Evolutionary conservation across 1,140 invertebrate species (phyloP).

Genomic region (Drosophila arawakana): DNA sequence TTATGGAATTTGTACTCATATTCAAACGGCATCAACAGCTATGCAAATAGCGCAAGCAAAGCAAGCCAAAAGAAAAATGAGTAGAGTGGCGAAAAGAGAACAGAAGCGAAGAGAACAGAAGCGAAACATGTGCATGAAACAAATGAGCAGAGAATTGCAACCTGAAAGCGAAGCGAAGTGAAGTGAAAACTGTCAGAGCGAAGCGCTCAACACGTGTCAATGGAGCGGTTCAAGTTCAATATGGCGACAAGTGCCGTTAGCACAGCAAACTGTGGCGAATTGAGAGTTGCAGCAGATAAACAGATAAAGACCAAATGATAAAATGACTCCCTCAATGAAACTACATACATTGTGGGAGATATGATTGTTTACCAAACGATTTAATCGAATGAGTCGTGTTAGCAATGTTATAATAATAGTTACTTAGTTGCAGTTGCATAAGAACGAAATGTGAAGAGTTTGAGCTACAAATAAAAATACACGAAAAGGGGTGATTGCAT

Average conservation of each 20-base stretch:
- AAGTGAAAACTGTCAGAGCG: background rate
- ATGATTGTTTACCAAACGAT: slow-evolving; percentile 9
- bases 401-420: slow-evolving; percentile 3
- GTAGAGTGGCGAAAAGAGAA: background rate
- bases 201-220: slow-evolving; percentile 37
- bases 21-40: slow-evolving; percentile 37
- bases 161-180: slow-evolving; percentile 16
- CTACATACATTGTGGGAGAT: background rate
- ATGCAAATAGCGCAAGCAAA: slow-evolving; percentile 20
- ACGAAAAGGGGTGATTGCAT: slow-evolving; percentile 4
- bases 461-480: background rate
- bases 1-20: slow-evolving; percentile 36
- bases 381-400: background rate
- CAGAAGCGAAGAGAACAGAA: slow-evolving; percentile 6
- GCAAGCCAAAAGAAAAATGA: background rate
- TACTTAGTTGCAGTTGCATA: slow-evolving; percentile 5
- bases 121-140: slow-evolving; percentile 8
- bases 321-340: background rate
- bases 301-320: slow-evolving; percentile 1
- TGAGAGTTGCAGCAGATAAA: slow-evolving; percentile 10
- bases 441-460: slow-evolving; percentile 13
- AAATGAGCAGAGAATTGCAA: slow-evolving; percentile 23
- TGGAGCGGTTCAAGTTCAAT: slow-evolving; percentile 46
- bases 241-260: slow-evolving; percentile 27
- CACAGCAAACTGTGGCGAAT: slow-evolving; percentile 6